These are phyloP conservation scores for Brachionus asplanchnoidis DNA, from an alignment of 1,140 invertebrate genomes.

Conservation along the genomic window DNA sequence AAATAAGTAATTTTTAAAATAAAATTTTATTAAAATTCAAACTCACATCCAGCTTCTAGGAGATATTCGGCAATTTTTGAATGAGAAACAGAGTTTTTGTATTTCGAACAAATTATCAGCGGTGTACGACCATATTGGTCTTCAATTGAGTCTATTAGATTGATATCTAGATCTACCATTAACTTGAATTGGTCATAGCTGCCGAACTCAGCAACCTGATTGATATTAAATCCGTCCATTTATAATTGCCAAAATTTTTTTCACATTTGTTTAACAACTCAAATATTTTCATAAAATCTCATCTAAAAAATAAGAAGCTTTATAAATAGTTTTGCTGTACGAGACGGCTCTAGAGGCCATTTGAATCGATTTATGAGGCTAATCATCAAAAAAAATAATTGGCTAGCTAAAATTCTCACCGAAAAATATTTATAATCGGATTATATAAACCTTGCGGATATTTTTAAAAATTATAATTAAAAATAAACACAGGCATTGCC, in stretches of 20 bases:
- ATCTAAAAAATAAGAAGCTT: background rate
- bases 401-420: background rate
- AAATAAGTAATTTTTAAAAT: background rate
- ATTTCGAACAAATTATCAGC: conserved; percentile 7
- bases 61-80: conserved; percentile 8
- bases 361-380: background rate
- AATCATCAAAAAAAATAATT: background rate
- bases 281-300: background rate
- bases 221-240: conserved; percentile 11
- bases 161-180: conserved; percentile 7
- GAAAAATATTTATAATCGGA: background rate
- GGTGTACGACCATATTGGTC: conserved; percentile 30
- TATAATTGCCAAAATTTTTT: background rate
- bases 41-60: conserved; percentile 14
- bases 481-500: background rate
- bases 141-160: conserved; percentile 25
- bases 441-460: background rate
- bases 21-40: background rate
- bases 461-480: background rate
- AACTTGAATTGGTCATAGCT: conserved; percentile 26
- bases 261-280: conserved; percentile 8
- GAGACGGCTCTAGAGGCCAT: background rate
- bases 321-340: background rate
- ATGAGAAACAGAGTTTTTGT: background rate
- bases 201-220: conserved; percentile 13